Percentiles rank a stretch among this genome's conserved stretches.
These are phyloP conservation scores for Chloebia gouldiae DNA, from an alignment of 2,113 vertebrate species.

Conservation along the genomic window DNA sequence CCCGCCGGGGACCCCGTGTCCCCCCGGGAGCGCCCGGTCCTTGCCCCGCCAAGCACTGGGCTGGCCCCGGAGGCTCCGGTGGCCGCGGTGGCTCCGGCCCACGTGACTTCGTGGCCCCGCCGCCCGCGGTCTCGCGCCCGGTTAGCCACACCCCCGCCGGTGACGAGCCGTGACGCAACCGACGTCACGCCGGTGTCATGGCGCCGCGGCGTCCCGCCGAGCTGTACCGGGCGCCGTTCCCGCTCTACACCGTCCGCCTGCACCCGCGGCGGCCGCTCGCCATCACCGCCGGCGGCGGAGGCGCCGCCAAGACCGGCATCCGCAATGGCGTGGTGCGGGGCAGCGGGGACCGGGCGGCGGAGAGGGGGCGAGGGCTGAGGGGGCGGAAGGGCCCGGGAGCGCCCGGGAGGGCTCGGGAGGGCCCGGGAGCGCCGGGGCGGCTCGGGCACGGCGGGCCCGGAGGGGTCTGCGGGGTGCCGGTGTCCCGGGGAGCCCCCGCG, in stretches of 20 bases:
- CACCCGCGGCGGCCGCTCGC: conserved; percentile 80
- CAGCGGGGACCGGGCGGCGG: background rate
- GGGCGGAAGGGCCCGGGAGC: accelerated
- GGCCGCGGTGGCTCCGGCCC: background rate
- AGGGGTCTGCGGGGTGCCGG: background rate
- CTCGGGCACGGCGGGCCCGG: background rate
- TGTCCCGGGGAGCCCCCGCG: background rate
- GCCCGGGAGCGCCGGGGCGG: no score
- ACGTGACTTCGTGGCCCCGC: accelerated
- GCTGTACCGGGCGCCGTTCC: conserved; percentile 92
- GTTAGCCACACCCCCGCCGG: no score
- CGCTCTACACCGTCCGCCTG: conserved; percentile 86
- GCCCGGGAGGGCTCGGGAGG: no score
- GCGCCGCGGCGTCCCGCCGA: conserved; percentile 79
- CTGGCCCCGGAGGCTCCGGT: no score
- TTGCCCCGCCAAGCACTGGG: accelerated
- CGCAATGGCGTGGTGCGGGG: conserved; percentile 86
- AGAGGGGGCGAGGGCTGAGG: no score
- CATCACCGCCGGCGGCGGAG: conserved; percentile 88
- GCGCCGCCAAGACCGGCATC: conserved; percentile 90
- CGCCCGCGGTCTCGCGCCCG: no score
- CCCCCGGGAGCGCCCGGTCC: no score
- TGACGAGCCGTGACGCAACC: background rate
- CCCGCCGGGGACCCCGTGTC: no score
- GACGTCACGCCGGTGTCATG: conserved; percentile 64